Evolutionary conservation across 2,888 invertebrate species (phyloP).

Genomic region (Eupithecia vulgata): DNA sequence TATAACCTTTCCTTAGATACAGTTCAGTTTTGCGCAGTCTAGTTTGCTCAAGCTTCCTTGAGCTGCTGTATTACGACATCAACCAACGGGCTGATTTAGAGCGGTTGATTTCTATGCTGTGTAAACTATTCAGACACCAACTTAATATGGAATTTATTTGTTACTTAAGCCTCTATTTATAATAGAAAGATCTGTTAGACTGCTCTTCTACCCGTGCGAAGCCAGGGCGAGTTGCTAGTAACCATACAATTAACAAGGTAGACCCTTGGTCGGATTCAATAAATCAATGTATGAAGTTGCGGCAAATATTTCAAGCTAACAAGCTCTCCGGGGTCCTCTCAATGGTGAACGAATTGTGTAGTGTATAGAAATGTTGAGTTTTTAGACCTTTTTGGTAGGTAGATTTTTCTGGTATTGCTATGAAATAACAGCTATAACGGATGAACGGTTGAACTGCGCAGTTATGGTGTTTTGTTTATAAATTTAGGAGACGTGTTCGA

Average conservation of each 20-base stretch:
- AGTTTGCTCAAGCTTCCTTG: too few relatives aligned
- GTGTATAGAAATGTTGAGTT: conserved; percentile 2
- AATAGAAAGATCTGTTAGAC: background rate
- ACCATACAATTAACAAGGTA: conserved; percentile 35
- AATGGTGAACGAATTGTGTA: background rate
- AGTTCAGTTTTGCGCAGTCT: too few relatives aligned
- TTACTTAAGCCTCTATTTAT: too few relatives aligned
- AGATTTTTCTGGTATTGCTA: background rate
- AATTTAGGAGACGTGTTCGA: too few relatives aligned
- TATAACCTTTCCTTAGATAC: too few relatives aligned
- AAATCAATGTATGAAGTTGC: conserved; percentile 46
- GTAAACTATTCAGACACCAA: too few relatives aligned
- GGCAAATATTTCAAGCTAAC: conserved; percentile 53
- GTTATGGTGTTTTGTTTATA: too few relatives aligned
- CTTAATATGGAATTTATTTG: too few relatives aligned
- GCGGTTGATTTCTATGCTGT: too few relatives aligned
- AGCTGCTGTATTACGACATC: too few relatives aligned
- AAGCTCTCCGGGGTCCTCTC: conserved; percentile 49
- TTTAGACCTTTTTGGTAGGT: background rate
- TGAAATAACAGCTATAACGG: background rate
- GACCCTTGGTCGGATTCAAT: conserved; percentile 36
- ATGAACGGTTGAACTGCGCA: too few relatives aligned
- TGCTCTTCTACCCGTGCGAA: background rate
- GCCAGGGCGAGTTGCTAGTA: background rate
- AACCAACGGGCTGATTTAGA: too few relatives aligned